These are phyloP conservation scores for Holothuria scabra DNA, from an alignment of 53 echinoderm and acorn worm species.

Conservation along the genomic window DNA sequence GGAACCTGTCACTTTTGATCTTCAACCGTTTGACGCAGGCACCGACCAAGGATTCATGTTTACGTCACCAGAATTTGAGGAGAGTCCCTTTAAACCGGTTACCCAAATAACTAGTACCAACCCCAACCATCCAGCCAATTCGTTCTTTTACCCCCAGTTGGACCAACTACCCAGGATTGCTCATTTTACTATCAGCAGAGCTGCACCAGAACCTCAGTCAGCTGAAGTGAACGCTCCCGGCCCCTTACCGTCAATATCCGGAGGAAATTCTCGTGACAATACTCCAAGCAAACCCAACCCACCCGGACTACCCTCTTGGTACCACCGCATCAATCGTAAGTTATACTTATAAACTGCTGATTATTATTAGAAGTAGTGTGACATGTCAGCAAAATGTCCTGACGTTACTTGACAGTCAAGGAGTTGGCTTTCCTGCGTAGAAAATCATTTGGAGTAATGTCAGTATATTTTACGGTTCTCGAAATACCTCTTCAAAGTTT, in stretches of 20 bases:
- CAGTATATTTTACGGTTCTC: too few relatives aligned
- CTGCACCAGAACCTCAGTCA: constrained; percentile 8
- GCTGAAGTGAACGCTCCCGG: not conserved
- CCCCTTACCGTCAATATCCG: constrained; percentile 17
- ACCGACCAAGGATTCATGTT: constrained; percentile 90
- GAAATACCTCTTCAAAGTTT: too few relatives aligned
- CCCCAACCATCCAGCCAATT: constrained; percentile 78
- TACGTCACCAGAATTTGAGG: constrained; percentile 80
- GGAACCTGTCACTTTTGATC: constrained; percentile 59
- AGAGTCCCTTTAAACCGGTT: constrained; percentile 59
- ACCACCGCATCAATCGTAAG: constrained; percentile 26
- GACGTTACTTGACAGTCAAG: too few relatives aligned
- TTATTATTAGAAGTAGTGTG: not conserved
- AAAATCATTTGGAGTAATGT: too few relatives aligned
- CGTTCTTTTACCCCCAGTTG: constrained; percentile 78
- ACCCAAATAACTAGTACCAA: constrained; percentile 65
- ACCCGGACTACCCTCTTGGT: constrained; percentile 22
- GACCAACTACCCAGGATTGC: constrained; percentile 71
- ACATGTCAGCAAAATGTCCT: too few relatives aligned
- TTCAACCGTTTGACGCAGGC: constrained; percentile 82
- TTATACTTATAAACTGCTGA: not conserved
- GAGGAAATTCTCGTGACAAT: not conserved
- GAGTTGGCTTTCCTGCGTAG: too few relatives aligned
- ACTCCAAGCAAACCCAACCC: not conserved
- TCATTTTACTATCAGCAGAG: constrained; percentile 65